Evolutionary conservation across 2,888 invertebrate genomes (phyloP), one percentile per base, ranked within the genome.

Genomic region (Drosophila cyrtoloma): DNA sequence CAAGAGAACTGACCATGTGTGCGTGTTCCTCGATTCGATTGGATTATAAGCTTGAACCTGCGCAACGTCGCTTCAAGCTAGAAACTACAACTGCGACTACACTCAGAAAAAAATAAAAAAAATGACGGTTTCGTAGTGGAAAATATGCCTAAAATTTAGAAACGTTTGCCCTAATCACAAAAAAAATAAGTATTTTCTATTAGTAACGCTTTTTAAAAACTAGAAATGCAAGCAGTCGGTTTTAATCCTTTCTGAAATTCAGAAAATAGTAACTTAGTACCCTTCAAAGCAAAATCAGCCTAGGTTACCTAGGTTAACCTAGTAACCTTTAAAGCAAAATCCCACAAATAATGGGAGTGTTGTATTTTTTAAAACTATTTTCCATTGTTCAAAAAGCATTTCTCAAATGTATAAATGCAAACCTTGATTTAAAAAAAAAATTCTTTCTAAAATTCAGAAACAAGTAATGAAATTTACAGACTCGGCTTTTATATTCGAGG

Each of bases 41-140:
- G 90, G 86, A 90, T 86, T 86, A 90, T 73, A 47, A 47, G 86
- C 77, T 79, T 63, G 62, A 82, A 73, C 74, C 79, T 70, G 72
- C 80, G 60, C 30, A 68, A 56, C 70, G 30, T 47, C 26, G 9
- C 16, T 60, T 70, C 39, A 44, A 60, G 59, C 44, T 61, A 12
- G 26, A 12, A 60, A 51, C 22, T 32, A 28, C n/a, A 51, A 42
- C 22, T 35, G 47, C 47, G 26, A 26, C 26, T 47, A 47, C 47
- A 44, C 44, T 44, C 42, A 12, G 12, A 44, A 44, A 9, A 44
- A 44, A 44, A 28, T 3, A 3, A 3, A 28, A 28, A 28, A 44
- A 22, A 14, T 14, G 0, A 14, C 3, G 1, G 14, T 44, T 22
- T 14, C 4, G 16, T 22, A 22, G 22, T 6, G 22, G 1, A 22